phyloP scores from a whole-genome alignment of 1,140 invertebrate genomes.

The Tetragnatha versicolor region DNA sequence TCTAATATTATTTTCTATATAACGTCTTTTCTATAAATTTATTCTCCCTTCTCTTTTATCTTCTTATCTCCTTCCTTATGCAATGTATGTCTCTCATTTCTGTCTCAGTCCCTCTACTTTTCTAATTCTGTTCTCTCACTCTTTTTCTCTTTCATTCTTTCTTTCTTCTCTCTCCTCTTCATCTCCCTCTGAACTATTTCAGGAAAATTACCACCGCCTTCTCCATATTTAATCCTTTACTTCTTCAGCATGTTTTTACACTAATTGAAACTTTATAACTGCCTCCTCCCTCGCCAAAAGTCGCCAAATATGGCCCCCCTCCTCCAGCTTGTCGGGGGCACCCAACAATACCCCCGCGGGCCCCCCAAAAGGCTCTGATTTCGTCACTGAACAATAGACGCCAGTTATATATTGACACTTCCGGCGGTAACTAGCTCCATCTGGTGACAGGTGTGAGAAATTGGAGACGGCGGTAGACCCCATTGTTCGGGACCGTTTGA shows the following conservation, averaged over 20 bases:
- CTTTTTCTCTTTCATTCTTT: neutral
- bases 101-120: no score
- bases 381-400: slow-evolving; percentile 46
- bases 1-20: no score
- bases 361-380: slow-evolving; percentile 36
- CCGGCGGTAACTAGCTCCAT: slow-evolving; percentile 54
- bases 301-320: neutral
- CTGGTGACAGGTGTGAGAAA: slow-evolving; percentile 56
- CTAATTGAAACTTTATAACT: neutral
- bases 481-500: slow-evolving; percentile 44
- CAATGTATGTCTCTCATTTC: no score
- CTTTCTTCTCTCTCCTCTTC: neutral
- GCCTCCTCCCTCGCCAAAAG: no score
- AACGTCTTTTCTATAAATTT: no score
- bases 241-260: no score
- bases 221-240: no score
- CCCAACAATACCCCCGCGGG: neutral
- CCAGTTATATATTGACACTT: slow-evolving; percentile 56
- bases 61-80: no score
- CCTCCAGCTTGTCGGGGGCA: neutral
- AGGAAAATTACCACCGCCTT: no score
- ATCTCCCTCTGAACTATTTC: neutral
- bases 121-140: no score
- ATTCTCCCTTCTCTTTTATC: no score
- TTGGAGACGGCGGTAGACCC: slow-evolving; percentile 38